Percentiles rank a stretch among this genome's conserved stretches.
phyloP scores from a whole-genome alignment of 2,113 vertebrate species.

The Heterochromis multidens region DNA sequence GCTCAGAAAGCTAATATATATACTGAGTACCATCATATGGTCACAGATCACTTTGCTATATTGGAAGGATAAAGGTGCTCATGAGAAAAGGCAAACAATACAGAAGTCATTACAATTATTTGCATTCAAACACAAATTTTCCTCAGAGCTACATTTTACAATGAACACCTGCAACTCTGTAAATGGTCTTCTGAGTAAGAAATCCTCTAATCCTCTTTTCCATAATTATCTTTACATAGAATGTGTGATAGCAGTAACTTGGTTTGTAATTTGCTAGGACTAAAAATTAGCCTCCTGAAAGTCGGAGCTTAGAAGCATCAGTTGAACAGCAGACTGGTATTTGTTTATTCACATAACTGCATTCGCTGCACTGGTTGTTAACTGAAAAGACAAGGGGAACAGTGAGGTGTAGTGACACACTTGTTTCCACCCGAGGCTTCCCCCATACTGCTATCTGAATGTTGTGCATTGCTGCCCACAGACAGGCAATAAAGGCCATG shows the following conservation, averaged over 20 bases:
- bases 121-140: neutral
- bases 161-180: neutral
- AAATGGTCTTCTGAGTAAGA: neutral
- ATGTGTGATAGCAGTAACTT: neutral
- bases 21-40: neutral
- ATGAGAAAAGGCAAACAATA: neutral
- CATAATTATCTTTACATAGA: neutral
- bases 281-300: neutral
- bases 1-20: neutral
- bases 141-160: neutral
- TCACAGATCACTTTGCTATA: neutral
- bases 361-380: neutral
- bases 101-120: neutral
- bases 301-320: neutral
- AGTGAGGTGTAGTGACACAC: neutral
- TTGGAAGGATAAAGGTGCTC: neutral
- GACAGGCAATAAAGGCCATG: neutral
- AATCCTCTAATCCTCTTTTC: neutral
- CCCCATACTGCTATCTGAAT: neutral
- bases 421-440: neutral
- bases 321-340: neutral
- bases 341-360: neutral
- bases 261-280: neutral
- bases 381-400: neutral
- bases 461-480: neutral